Evolutionary conservation across 2,888 invertebrate genomes (phyloP).

Genomic region (Lomographa bimaculata): DNA sequence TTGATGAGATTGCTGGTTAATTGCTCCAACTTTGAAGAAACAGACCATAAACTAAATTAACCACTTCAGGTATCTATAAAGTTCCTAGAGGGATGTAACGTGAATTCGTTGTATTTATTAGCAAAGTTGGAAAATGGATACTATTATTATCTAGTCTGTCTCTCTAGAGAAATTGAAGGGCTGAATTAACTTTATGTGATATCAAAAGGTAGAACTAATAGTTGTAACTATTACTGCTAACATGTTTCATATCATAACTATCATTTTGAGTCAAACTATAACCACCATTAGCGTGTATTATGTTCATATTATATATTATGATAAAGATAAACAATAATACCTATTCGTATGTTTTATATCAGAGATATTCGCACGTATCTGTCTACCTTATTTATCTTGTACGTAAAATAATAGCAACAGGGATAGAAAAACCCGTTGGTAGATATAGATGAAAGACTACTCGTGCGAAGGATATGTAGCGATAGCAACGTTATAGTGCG

Average conservation of each 20-base stretch:
- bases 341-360: too few relatives aligned
- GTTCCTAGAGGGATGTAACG: slow-evolving; percentile 1
- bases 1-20: slow-evolving; percentile 19
- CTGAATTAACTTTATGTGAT: background rate
- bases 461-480: slow-evolving; percentile 26
- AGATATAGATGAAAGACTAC: slow-evolving; percentile 11
- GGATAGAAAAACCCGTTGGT: background rate
- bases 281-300: too few relatives aligned
- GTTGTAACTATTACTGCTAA: too few relatives aligned
- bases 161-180: background rate
- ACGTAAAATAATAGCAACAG: background rate
- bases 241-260: too few relatives aligned
- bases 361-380: too few relatives aligned
- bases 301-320: too few relatives aligned
- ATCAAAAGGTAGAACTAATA: too few relatives aligned
- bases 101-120: slow-evolving; percentile 1
- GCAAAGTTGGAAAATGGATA: slow-evolving; percentile 4
- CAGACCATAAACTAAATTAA: slow-evolving; percentile 14
- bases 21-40: slow-evolving; percentile 17
- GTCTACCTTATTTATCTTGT: too few relatives aligned
- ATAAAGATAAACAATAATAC: too few relatives aligned
- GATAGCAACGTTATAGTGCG: slow-evolving; percentile 32
- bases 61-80: slow-evolving; percentile 9
- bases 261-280: too few relatives aligned
- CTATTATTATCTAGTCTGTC: slow-evolving; percentile 1